A percentile compares a stretch with the other conserved stretches of the same genome.
Evolutionary conservation across 2,888 invertebrate genomes (phyloP).

Genomic region (Microctonus aethiopoides): DNA sequence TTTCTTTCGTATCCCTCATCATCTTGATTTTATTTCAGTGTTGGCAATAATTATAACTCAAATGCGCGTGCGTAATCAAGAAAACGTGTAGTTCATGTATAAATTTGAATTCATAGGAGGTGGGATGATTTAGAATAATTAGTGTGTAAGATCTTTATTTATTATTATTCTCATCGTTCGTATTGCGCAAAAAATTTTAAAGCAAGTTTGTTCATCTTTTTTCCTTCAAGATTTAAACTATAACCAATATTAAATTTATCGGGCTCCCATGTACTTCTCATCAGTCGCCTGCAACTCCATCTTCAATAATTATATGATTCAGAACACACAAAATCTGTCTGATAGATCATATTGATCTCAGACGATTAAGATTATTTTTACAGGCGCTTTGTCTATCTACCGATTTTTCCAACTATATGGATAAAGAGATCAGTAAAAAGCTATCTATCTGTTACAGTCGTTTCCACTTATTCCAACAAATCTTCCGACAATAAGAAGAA

Average conservation of each 20-base stretch:
- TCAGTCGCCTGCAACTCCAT: background rate
- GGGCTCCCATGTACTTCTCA: background rate
- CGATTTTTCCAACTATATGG: background rate
- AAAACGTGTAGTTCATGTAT: constrained; percentile 16
- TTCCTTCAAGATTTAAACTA: constrained; percentile 29
- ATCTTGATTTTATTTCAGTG: constrained; percentile 31
- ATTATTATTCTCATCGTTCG: constrained; percentile 25
- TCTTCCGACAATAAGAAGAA: constrained; percentile 38
- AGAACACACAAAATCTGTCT: constrained; percentile 9
- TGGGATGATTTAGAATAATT: background rate
- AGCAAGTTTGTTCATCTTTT: background rate
- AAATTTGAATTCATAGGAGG: constrained; percentile 17
- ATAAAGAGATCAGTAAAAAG: background rate
- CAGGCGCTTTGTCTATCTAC: constrained; percentile 5
- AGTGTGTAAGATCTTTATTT: constrained; percentile 45
- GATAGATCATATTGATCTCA: constrained; percentile 27
- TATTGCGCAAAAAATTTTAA: constrained; percentile 35
- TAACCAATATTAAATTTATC: constrained; percentile 11
- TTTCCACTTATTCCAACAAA: constrained; percentile 31
- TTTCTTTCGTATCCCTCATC: constrained; percentile 13
- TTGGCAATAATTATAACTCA: constrained; percentile 34
- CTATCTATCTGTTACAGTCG: constrained; percentile 13
- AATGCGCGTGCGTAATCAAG: constrained; percentile 31
- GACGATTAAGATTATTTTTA: constrained; percentile 17
- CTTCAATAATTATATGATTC: background rate